Conservation (phyloP, 2,113 vertebrate species). For the Apodemus sylvaticus region DNA sequence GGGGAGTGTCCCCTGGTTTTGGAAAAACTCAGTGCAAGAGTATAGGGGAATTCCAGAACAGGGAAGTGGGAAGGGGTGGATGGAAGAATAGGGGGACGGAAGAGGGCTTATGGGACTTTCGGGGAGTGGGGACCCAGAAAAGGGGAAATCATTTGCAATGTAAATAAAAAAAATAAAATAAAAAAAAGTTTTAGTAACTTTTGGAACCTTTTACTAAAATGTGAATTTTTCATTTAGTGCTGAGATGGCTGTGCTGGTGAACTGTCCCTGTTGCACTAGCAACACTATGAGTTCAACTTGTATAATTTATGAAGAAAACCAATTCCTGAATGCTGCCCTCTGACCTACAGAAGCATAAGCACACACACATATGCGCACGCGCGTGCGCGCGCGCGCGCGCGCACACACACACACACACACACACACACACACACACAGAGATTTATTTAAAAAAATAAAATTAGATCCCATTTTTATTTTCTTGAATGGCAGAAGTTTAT, state of each 20-base stretch:
- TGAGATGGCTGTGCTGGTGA: neutral
- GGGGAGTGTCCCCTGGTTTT: too few species aligned
- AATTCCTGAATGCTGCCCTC: neutral
- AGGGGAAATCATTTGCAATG: too few species aligned
- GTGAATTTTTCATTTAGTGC: neutral
- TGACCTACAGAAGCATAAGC: neutral
- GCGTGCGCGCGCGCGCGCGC: too few species aligned
- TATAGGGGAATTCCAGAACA: too few species aligned
- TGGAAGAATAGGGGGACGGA: too few species aligned
- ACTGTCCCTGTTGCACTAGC: neutral
- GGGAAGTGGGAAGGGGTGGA: too few species aligned
- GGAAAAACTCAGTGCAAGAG: too few species aligned
- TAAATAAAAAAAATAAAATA: too few species aligned
- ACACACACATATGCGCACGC: too few species aligned
- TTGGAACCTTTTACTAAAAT: constrained; percentile 17
- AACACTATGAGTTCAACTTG: neutral
- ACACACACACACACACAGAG: neutral
- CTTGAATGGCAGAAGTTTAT: neutral
- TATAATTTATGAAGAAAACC: neutral
- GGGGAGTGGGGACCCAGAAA: too few species aligned
- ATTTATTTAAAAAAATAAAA: neutral
- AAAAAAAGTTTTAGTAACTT: neutral
- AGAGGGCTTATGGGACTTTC: too few species aligned
- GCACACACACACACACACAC: neutral
- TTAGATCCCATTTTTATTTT: neutral